Evolutionary conservation across 1,140 invertebrate species (phyloP).

Genomic region (Cecropterus lyciades): DNA sequence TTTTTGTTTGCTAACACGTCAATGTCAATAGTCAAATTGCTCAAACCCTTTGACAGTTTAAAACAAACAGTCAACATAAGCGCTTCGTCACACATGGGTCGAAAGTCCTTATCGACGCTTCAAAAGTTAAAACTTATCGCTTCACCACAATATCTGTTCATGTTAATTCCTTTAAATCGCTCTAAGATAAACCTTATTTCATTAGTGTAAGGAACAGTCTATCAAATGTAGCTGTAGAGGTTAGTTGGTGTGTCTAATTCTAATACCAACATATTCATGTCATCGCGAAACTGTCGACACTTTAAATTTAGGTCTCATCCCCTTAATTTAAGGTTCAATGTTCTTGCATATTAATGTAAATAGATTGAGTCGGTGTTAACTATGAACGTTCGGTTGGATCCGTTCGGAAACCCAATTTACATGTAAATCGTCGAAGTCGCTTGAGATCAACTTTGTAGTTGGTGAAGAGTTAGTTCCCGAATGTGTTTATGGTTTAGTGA

Average conservation of each 20-base stretch:
- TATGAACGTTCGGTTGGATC: conserved; percentile 61
- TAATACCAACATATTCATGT: conserved; percentile 39
- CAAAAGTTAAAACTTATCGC: conserved; percentile 54
- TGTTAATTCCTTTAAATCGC: conserved; percentile 7
- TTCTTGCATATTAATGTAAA: conserved; percentile 15
- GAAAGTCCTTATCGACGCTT: conserved; percentile 46
- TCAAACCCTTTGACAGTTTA: conserved; percentile 34
- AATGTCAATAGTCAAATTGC: conserved; percentile 35
- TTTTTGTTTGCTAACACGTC: conserved; percentile 12
- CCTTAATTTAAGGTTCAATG: conserved; percentile 9
- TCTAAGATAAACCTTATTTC: conserved; percentile 34
- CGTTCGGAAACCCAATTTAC: conserved; percentile 65
- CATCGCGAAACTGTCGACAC: not conserved
- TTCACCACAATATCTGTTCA: conserved; percentile 32
- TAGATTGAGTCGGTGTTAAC: conserved; percentile 49
- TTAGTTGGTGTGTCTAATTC: conserved; percentile 48
- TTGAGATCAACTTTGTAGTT: conserved; percentile 63
- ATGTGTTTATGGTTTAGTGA: conserved; percentile 32
- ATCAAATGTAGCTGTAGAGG: conserved; percentile 27
- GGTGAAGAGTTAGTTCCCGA: conserved; percentile 52
- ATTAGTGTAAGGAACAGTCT: conserved; percentile 27
- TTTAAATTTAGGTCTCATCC: conserved; percentile 29
- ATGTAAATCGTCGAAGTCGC: conserved; percentile 67
- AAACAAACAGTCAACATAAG: conserved; percentile 45
- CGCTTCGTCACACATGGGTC: conserved; percentile 50